Evolutionary conservation across 2,113 vertebrate genomes (phyloP).

Genomic region (Megaceryle maxima): DNA sequence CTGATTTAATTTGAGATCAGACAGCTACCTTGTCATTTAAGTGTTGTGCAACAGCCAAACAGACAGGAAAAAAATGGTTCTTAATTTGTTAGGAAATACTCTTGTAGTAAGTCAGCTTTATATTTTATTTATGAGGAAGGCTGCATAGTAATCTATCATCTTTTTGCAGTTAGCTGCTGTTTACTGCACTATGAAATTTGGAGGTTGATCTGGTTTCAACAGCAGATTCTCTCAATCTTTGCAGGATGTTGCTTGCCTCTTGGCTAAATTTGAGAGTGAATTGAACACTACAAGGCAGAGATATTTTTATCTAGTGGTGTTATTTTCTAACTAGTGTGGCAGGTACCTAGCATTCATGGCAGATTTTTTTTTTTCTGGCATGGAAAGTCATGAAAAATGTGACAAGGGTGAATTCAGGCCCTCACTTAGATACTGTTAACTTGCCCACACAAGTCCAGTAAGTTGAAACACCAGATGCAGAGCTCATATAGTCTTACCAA

Average conservation of each 20-base stretch:
- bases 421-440: not conserved
- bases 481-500: not conserved
- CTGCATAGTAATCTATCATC: not conserved
- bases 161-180: not conserved
- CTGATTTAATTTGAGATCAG: conserved; percentile 4
- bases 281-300: not conserved
- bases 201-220: not conserved
- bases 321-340: not conserved
- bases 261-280: not conserved
- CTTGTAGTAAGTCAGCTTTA: not conserved
- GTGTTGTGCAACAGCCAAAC: not conserved
- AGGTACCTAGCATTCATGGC: not conserved
- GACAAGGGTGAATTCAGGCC: not conserved
- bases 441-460: not conserved
- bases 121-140: not conserved
- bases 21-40: not conserved
- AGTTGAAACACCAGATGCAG: not conserved
- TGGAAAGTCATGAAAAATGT: not conserved
- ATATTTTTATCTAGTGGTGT: not conserved
- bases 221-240: not conserved
- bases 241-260: not conserved
- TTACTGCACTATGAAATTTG: not conserved
- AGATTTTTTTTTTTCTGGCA: not conserved
- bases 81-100: not conserved
- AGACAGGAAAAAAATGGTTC: not conserved